Evolutionary conservation across 2,888 invertebrate species (phyloP), one percentile per base, ranked within the genome.

Genomic region (Horisme vitalbata): DNA sequence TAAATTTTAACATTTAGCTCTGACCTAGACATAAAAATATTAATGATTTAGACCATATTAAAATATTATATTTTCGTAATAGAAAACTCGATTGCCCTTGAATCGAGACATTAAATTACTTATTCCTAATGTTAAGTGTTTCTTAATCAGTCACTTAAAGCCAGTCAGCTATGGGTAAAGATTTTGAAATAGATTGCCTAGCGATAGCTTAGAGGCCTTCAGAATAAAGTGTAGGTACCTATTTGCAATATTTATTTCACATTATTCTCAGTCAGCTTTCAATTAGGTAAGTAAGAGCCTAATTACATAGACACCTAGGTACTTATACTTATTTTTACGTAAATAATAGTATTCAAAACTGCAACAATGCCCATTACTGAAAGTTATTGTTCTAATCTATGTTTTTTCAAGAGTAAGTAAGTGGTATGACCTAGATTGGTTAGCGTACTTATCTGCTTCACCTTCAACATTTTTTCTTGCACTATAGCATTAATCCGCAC

Each of bases 21-120:
- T 52, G 58, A 56, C 58, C 58, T 58, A 58, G 56, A 58, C 52
- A 56, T 44, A 36, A 39, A 52, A 37, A 49, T 38, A 50, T 32
- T 34, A 36, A 43, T 46, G 24, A 38, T 54, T 44, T 39, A 39
- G 56, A 48, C 48, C 47, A 39, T 34, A 41, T 51, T 45, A 27
- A 55, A 41, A 31, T 31, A 51, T 52, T 48, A 56, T 31, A 46
- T 54, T 59, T 59, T 59, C 56, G 48, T 44, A 54, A 49, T 46
- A 34, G 24, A 27, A 33, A 45, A 45, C 46, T 47, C 37, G 53
- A 49, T 37, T 51, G 44, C 45, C 55, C 55, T 52, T 57, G 57
- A 50, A 44, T 43, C 9, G 15, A 41, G n/a, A n/a, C n/a, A n/a
- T n/a, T 28, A 44, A 30, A 31, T 45, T 50, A 46, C 28, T 33